phyloP scores from a whole-genome alignment of 1,140 invertebrate genomes.

The Halyomorpha halys region DNA sequence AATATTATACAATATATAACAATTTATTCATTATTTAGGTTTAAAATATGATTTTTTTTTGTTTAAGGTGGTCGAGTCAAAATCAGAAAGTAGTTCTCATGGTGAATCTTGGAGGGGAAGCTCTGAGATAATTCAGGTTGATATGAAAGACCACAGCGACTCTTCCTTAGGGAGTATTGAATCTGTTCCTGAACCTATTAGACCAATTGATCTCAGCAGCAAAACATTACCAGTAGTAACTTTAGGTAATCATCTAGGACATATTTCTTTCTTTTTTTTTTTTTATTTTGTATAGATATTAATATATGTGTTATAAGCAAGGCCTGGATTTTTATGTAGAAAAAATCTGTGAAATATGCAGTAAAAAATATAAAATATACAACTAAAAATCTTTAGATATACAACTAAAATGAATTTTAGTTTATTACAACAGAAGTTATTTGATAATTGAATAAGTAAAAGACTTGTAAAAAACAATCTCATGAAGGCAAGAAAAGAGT shows the following conservation, averaged over 20 bases:
- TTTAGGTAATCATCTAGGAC: not conserved
- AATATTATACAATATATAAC: not conserved
- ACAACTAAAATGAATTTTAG: no score
- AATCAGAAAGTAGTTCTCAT: not conserved
- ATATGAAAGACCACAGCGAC: not conserved
- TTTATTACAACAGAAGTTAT: no score
- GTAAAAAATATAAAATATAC: no score
- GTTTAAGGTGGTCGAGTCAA: conserved; percentile 9
- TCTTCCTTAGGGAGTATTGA: conserved; percentile 27
- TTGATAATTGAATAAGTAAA: no score
- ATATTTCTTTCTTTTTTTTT: not conserved
- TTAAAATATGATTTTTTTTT: not conserved
- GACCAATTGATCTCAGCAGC: conserved; percentile 26
- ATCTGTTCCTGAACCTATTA: conserved; percentile 27
- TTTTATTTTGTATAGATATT: no score
- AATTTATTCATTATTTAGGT: not conserved
- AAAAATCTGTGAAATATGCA: no score
- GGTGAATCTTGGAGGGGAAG: not conserved
- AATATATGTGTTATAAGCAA: no score
- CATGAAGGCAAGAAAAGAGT: no score
- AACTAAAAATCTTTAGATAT: no score
- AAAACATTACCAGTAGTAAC: conserved; percentile 30
- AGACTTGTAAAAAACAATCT: no score
- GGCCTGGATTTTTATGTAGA: no score
- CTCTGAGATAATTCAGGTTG: not conserved